A percentile compares a stretch with the other conserved stretches of the same genome.
phyloP scores from a whole-genome alignment of 2,113 vertebrate genomes.

The Natator depressus region DNA sequence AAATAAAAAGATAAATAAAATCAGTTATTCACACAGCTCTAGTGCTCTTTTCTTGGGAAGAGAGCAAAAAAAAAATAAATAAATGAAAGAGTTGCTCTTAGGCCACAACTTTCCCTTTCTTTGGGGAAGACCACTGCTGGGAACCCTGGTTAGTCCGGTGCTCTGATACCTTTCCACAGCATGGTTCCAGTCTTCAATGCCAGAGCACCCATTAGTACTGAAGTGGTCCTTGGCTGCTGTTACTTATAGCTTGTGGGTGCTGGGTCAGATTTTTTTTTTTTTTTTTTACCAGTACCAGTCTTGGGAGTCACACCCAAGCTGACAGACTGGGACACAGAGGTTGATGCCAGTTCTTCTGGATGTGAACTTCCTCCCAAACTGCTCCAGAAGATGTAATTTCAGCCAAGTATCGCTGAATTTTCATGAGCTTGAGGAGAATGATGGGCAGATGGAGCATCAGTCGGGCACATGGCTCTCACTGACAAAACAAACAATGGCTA shows the following conservation, averaged over 20 bases:
- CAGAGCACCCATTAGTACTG: background rate
- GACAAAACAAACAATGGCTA: background rate
- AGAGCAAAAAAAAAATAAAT: no score
- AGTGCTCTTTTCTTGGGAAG: background rate
- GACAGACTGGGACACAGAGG: background rate
- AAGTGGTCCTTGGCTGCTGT: background rate
- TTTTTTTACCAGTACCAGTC: background rate
- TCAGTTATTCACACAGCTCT: background rate
- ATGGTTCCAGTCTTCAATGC: background rate
- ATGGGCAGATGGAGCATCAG: background rate
- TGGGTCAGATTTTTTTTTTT: background rate
- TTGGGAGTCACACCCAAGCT: background rate
- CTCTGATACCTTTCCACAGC: background rate
- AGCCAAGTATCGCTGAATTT: background rate
- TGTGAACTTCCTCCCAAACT: no score
- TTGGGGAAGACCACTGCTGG: background rate
- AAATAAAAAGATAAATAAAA: background rate
- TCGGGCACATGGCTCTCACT: background rate
- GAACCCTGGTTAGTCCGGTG: background rate
- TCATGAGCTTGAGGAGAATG: background rate
- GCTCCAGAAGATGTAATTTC: no score
- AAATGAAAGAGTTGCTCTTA: background rate
- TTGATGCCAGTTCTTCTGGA: background rate
- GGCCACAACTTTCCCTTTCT: background rate
- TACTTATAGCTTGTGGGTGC: background rate